Conservation (phyloP, 2,113 vertebrate species). For the Actenoides lindsayi region DNA sequence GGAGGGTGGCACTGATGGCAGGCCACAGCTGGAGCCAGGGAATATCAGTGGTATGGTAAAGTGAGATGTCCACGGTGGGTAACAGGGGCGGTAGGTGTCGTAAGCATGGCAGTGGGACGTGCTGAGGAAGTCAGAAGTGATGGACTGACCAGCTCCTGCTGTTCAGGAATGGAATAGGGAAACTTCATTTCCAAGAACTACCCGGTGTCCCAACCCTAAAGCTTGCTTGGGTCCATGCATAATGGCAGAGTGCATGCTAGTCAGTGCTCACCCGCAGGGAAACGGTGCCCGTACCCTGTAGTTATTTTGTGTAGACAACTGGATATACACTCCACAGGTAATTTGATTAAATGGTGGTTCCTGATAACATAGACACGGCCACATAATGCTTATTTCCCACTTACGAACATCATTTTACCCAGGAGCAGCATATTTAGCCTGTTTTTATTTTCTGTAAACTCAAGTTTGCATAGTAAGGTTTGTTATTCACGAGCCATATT, state of each 20-base stretch:
- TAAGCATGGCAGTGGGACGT: neutral
- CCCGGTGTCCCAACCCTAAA: neutral
- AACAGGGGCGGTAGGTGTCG: neutral
- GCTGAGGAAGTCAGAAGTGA: neutral
- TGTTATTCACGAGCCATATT: neutral
- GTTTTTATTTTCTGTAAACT: neutral
- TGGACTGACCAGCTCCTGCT: accelerated
- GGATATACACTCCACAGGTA: neutral
- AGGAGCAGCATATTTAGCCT: neutral
- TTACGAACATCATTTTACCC: neutral
- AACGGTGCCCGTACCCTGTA: neutral
- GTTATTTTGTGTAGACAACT: neutral
- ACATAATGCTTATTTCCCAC: neutral
- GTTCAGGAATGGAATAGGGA: neutral
- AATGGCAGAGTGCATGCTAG: neutral
- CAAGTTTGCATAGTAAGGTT: neutral
- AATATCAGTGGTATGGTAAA: neutral
- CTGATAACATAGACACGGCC: neutral
- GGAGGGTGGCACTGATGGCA: neutral
- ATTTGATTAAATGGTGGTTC: neutral
- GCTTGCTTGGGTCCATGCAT: neutral
- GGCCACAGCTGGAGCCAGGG: neutral
- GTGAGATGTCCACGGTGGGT: neutral
- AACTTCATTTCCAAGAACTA: neutral
- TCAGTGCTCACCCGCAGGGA: neutral